Evolutionary conservation across 2,888 invertebrate species (phyloP).

Genomic region (Euzophera pinguis): DNA sequence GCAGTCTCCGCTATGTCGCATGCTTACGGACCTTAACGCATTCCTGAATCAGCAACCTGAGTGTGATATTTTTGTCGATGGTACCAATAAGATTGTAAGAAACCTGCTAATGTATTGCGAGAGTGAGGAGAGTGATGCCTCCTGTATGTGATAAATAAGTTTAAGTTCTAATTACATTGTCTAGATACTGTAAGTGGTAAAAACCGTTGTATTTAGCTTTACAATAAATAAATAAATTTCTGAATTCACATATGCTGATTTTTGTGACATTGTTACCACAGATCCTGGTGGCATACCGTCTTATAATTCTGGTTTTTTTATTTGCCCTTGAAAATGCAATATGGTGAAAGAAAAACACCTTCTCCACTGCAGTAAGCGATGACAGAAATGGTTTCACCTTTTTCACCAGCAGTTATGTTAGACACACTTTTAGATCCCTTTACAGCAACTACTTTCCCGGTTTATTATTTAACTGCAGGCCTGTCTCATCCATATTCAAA

Average conservation of each 20-base stretch:
- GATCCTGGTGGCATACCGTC: constrained; percentile 23
- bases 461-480: constrained; percentile 9
- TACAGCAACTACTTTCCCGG: neutral
- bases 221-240: no score
- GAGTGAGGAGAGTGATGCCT: no score
- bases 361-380: constrained; percentile 11
- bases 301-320: constrained; percentile 19
- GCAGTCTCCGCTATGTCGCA: no score
- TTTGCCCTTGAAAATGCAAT: constrained; percentile 8
- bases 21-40: no score
- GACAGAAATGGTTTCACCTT: neutral
- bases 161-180: no score
- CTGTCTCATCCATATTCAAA: constrained; percentile 10
- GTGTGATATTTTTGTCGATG: no score
- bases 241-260: constrained; percentile 22
- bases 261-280: constrained; percentile 19
- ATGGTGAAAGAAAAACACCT: constrained; percentile 11
- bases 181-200: no score
- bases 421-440: constrained; percentile 8
- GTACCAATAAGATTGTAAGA: no score
- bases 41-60: no score
- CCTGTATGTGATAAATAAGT: no score
- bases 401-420: constrained; percentile 7
- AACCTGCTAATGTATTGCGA: no score
- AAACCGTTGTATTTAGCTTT: no score